Evolutionary conservation across 2,113 vertebrate genomes (phyloP).

Genomic region (Quiscalus mexicanus): DNA sequence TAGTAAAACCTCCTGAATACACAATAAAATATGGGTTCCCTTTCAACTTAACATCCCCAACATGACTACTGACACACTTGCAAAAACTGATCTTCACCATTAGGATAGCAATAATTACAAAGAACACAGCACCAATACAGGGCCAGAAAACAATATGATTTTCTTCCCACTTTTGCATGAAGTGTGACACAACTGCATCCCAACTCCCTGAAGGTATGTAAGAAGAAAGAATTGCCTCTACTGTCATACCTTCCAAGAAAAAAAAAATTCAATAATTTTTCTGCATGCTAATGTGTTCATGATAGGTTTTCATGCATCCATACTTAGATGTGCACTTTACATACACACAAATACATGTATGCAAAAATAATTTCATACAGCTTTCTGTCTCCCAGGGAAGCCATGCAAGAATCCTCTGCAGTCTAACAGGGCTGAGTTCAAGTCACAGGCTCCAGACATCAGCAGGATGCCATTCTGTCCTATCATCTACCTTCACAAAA

Average conservation of each 20-base stretch:
- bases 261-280: not conserved
- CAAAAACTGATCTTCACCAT: not conserved
- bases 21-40: not conserved
- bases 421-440: not conserved
- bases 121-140: not conserved
- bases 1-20: not conserved
- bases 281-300: not conserved
- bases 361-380: not conserved
- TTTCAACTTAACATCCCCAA: not conserved
- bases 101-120: not conserved
- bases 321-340: not conserved
- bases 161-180: not conserved
- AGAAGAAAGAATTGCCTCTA: not conserved
- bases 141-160: not conserved
- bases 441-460: not conserved
- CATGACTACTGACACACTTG: not conserved
- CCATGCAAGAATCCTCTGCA: not conserved
- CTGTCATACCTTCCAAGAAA: not conserved
- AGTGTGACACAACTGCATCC: not conserved
- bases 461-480: not conserved
- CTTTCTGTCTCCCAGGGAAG: not conserved
- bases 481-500: not conserved
- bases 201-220: not conserved
- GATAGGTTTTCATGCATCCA: not conserved
- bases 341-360: fast-evolving